Percentiles rank a stretch among this genome's conserved stretches.
Conservation (phyloP, 1,140 invertebrate genomes). For the Metaphire vulgaris region DNA sequence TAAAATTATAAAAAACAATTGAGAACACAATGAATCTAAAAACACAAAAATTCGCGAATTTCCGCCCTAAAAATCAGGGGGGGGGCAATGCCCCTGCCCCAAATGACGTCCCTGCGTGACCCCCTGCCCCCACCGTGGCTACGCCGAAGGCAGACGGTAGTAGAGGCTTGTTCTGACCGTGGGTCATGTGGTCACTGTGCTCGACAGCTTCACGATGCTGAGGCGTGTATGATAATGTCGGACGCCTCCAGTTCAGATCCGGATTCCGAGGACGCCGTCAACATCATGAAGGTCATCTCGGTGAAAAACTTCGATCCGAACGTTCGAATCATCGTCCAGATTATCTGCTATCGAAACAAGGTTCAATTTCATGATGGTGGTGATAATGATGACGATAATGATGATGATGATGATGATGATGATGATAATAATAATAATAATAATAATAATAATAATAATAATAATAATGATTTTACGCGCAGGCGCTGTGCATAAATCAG, state of each 20-base stretch:
- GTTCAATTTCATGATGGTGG: constrained; percentile 52
- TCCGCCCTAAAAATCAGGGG: too few relatives aligned
- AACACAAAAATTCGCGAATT: too few relatives aligned
- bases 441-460: background rate
- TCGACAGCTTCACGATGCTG: constrained; percentile 84
- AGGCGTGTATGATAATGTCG: constrained; percentile 90
- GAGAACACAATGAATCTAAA: too few relatives aligned
- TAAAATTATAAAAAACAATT: too few relatives aligned
- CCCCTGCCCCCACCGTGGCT: too few relatives aligned
- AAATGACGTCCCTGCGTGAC: too few relatives aligned
- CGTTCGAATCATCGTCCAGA: constrained; percentile 69
- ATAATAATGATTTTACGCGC: background rate
- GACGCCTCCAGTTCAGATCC: constrained; percentile 96
- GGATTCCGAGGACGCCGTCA: constrained; percentile 86
- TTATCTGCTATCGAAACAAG: constrained; percentile 99
- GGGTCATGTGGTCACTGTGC: too few relatives aligned
- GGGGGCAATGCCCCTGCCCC: too few relatives aligned
- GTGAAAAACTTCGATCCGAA: constrained; percentile 92
- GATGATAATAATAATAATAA: background rate
- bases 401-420: too few relatives aligned
- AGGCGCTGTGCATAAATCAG: constrained; percentile 97
- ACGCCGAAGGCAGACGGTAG: too few relatives aligned
- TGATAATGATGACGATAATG: background rate
- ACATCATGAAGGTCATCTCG: constrained; percentile 95
- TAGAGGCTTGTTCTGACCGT: too few relatives aligned